Evolutionary conservation across 2,888 invertebrate species (phyloP).

Genomic region (Drosophila merina): DNA sequence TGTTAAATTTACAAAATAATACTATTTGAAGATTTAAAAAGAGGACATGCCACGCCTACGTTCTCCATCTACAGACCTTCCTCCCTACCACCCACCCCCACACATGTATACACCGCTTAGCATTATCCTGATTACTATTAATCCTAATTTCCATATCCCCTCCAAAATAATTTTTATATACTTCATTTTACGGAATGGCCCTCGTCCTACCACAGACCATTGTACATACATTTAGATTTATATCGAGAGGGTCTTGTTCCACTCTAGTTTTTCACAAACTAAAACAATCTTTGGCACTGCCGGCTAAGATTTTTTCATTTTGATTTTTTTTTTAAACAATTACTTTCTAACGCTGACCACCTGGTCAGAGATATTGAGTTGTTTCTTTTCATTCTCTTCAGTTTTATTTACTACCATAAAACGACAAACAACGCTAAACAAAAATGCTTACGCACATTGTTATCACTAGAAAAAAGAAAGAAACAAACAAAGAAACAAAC

Average conservation of each 20-base stretch:
- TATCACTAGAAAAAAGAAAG: slow-evolving; percentile 55
- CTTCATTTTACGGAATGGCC: slow-evolving; percentile 12
- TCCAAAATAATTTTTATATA: slow-evolving; percentile 4
- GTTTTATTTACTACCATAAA: slow-evolving; percentile 19
- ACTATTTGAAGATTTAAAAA: slow-evolving; percentile 18
- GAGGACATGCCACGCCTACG: slow-evolving; percentile 37
- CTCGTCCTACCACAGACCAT: slow-evolving; percentile 10
- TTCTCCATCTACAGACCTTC: slow-evolving; percentile 27
- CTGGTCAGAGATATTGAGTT: slow-evolving; percentile 13
- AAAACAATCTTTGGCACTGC: slow-evolving; percentile 32
- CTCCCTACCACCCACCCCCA: slow-evolving; percentile 2
- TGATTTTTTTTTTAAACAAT: not conserved
- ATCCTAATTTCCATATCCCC: slow-evolving; percentile 7
- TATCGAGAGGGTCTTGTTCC: slow-evolving; percentile 10
- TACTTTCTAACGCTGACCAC: not conserved
- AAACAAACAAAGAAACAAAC: slow-evolving; percentile 35
- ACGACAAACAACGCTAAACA: slow-evolving; percentile 34
- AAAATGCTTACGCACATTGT: slow-evolving; percentile 75
- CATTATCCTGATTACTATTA: slow-evolving; percentile 1
- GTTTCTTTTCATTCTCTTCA: slow-evolving; percentile 4
- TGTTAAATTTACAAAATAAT: slow-evolving; percentile 63
- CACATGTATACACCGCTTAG: slow-evolving; percentile 11
- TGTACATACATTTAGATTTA: slow-evolving; percentile 33
- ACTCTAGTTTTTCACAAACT: slow-evolving; percentile 7
- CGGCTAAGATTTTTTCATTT: slow-evolving; percentile 4